Conservation (phyloP, 2,888 invertebrate genomes). For the Rhynchonema sp. region DNA sequence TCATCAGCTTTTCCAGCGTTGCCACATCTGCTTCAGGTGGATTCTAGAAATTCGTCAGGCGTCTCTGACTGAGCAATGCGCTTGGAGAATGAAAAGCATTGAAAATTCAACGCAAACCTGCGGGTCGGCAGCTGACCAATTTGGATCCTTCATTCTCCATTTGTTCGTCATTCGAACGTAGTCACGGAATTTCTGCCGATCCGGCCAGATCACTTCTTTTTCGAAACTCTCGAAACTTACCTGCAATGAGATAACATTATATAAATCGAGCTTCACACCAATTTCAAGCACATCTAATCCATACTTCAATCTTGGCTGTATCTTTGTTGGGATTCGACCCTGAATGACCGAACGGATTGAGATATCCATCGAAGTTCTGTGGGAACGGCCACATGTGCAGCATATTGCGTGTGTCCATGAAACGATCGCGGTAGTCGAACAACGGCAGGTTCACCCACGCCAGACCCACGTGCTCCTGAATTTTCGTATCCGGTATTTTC, state of each 20-base stretch:
- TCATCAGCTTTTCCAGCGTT: constrained; percentile 28
- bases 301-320: constrained; percentile 34
- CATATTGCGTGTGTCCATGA: constrained; percentile 35
- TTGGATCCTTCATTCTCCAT: not conserved
- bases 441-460: constrained; percentile 41
- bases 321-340: constrained; percentile 35
- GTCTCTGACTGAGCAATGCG: too few relatives aligned
- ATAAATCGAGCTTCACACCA: too few relatives aligned
- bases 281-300: too few relatives aligned
- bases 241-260: not conserved
- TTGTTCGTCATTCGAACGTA: not conserved
- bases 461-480: constrained; percentile 34
- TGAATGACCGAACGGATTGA: constrained; percentile 17
- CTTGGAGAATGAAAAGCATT: too few relatives aligned
- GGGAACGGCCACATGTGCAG: constrained; percentile 37
- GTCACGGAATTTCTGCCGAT: not conserved
- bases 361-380: constrained; percentile 24
- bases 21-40: constrained; percentile 13
- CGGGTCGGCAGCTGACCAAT: not conserved
- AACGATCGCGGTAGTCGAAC: constrained; percentile 37
- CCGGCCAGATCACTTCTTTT: not conserved
- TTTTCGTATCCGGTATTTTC: too few relatives aligned
- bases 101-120: too few relatives aligned
- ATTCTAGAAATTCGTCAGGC: constrained; percentile 5
- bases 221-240: constrained; percentile 2